Base-by-base conservation (phyloP, 1,140 invertebrate species). In the Asobara japonica region DNA sequence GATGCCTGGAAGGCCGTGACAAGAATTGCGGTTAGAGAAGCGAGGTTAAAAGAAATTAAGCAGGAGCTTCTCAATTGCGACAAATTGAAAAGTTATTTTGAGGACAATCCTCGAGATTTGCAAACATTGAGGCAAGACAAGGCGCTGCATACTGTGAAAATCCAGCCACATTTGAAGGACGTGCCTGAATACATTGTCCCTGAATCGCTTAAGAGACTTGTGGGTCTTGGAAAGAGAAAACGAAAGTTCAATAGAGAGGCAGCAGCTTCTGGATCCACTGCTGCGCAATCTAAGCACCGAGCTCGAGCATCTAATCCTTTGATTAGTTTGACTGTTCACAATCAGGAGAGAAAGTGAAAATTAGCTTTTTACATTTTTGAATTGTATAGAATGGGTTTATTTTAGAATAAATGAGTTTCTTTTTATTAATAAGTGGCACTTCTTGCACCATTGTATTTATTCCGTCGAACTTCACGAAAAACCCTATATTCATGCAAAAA, bases 1-100 rank as follows among this genome's bases (percentile, higher is more conserved):
- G 98, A 99, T 90, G 97, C 96, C 3, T 95, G 97, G 93, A 92
- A 94, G 79, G 95, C 96, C 0, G 95, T 98, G 0, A 99, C 97
- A 0, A 92, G 93, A 80, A 94, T 96, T 72, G 97, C 96, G 0
- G 93, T 99, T 0, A 89, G 95, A 65, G 96, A 99, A 85, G 96
- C 97, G 0, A 89, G 98, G 66, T 88, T 99, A 6, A 96, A 96
- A 81, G 98, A 99, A 91, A 98, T 99, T 60, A 96, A 96, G 87
- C 90, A 92, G 68, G 97, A 99, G 89, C 91, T 99, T 38, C 89
- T 99, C 33, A 97, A 95, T 81, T 98, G 96, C 70, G 90, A 96
- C 82, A 97, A 97, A 88, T 86, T 99, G 5, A 96, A 98, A 90
- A 91, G 93, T 8, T 98, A 97, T 85, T 99, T 99, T 87, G 94